Conservation (phyloP, 2,888 invertebrate genomes). For the Troides aeacus region DNA sequence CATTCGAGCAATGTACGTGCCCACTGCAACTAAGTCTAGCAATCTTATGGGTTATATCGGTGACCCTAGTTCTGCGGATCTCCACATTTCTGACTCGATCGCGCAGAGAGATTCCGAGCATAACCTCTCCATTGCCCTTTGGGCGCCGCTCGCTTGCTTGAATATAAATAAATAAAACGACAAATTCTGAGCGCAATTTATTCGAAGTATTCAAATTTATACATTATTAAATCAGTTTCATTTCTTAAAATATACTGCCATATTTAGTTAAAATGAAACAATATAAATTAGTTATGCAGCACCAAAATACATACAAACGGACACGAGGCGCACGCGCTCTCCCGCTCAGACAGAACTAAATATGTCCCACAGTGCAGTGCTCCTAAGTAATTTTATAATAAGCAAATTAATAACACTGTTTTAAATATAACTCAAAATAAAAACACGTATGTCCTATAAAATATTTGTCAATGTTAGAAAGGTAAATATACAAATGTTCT, state of each 20-base stretch:
- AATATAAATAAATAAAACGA: conserved; percentile 50
- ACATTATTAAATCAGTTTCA: conserved; percentile 69
- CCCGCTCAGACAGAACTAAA: neutral
- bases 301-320: conserved; percentile 71
- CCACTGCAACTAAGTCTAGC: too few species aligned
- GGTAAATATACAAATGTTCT: too few species aligned
- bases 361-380: neutral
- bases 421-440: neutral
- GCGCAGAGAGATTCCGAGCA: too few species aligned
- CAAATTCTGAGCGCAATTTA: conserved; percentile 67
- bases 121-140: too few species aligned
- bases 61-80: too few species aligned
- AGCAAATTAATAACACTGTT: neutral
- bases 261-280: conserved; percentile 58
- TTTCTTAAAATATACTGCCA: conserved; percentile 67
- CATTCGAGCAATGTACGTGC: too few species aligned
- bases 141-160: too few species aligned
- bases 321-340: conserved; percentile 32
- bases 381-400: neutral
- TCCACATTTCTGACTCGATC: too few species aligned
- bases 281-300: conserved; percentile 79
- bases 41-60: too few species aligned
- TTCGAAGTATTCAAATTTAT: conserved; percentile 73
- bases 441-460: neutral
- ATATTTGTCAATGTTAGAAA: neutral